A percentile compares a stretch with the other conserved stretches of the same genome.
phyloP scores from a whole-genome alignment of 2,888 invertebrate species.

The Hydraecia micacea region DNA sequence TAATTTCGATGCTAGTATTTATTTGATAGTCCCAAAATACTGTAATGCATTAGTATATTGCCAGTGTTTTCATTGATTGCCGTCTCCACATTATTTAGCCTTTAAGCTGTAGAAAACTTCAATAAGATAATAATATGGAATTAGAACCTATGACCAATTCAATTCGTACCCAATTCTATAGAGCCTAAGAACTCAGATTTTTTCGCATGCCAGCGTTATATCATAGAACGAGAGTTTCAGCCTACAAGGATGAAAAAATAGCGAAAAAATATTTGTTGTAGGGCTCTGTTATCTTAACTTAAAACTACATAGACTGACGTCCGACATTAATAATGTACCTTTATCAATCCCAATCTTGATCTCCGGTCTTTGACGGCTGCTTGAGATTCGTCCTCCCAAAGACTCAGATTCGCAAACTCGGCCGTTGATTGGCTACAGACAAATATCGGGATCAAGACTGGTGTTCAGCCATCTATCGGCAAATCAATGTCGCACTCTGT shows the following conservation, averaged over 20 bases:
- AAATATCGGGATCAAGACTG: neutral
- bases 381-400: neutral
- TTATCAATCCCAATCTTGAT: neutral
- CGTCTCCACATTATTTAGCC: no score
- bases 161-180: neutral
- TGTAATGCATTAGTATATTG: no score
- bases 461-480: neutral
- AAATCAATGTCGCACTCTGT: no score
- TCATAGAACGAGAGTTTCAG: neutral
- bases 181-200: neutral
- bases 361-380: neutral
- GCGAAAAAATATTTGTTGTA: constrained; percentile 13
- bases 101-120: neutral
- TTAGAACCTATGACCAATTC: neutral
- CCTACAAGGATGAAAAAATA: neutral
- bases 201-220: neutral
- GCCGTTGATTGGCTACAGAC: constrained; percentile 14
- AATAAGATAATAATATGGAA: neutral
- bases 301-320: neutral
- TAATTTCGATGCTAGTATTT: no score
- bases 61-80: no score
- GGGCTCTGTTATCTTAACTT: constrained; percentile 28
- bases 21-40: no score
- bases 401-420: neutral
- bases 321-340: constrained; percentile 7